phyloP scores from a whole-genome alignment of 2,888 invertebrate genomes.

The Esperia sulphurella region DNA sequence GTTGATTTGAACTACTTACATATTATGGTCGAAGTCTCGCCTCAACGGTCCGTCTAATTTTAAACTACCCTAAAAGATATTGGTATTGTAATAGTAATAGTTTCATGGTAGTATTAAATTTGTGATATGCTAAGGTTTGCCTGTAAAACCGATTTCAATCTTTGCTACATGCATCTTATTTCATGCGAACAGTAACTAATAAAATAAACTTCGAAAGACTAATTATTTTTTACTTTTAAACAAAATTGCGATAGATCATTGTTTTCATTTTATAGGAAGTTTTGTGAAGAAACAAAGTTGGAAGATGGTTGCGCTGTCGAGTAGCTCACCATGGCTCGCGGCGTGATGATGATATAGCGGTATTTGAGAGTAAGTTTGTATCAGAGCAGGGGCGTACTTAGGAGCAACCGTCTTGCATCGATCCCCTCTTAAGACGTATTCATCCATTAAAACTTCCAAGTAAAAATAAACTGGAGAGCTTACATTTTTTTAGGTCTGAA shows the following conservation, averaged over 20 bases:
- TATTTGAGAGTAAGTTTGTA: slow-evolving; percentile 33
- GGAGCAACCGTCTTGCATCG: not conserved
- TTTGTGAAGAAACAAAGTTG: slow-evolving; percentile 24
- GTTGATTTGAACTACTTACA: too few species aligned
- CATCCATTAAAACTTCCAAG: not conserved
- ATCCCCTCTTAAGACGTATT: not conserved
- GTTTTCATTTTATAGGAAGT: slow-evolving; percentile 36
- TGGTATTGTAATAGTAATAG: too few species aligned
- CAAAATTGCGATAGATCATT: slow-evolving; percentile 28
- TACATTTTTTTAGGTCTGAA: not conserved
- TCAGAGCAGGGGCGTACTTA: slow-evolving; percentile 15
- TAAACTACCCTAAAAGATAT: too few species aligned
- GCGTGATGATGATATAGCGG: slow-evolving; percentile 40
- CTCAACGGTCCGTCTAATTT: too few species aligned
- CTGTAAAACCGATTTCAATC: too few species aligned
- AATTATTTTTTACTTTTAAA: not conserved
- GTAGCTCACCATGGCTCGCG: slow-evolving; percentile 15
- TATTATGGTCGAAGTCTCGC: too few species aligned
- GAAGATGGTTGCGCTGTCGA: slow-evolving; percentile 30
- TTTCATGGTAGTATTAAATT: too few species aligned
- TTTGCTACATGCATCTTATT: not conserved
- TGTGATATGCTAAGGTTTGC: too few species aligned
- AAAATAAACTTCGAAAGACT: not conserved
- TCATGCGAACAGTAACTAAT: not conserved
- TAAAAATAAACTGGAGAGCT: not conserved